phyloP scores from a whole-genome alignment of 2,888 invertebrate species.

The Caenorhabditis macrosperma region DNA sequence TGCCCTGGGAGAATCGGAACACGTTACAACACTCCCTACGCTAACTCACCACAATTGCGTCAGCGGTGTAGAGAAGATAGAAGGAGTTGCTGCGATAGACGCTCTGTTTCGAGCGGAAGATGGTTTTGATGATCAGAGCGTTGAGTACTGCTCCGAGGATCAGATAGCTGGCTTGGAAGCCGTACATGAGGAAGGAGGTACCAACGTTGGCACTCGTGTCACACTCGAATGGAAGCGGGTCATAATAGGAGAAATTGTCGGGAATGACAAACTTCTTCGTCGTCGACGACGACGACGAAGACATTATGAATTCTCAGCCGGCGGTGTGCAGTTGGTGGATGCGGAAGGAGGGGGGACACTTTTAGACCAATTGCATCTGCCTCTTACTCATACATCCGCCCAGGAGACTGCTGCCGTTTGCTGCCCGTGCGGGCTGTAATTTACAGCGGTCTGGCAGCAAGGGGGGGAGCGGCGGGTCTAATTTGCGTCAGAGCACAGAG shows the following conservation, averaged over 20 bases:
- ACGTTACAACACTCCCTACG: background rate
- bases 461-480: no score
- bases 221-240: conserved; percentile 34
- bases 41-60: conserved; percentile 30
- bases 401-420: background rate
- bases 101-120: conserved; percentile 15
- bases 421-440: background rate
- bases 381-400: background rate
- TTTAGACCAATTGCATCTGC: background rate
- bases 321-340: background rate
- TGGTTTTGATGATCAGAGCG: conserved; percentile 14
- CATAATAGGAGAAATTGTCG: conserved; percentile 26
- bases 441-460: no score
- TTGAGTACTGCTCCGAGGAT: conserved; percentile 31
- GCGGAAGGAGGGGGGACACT: background rate
- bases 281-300: background rate
- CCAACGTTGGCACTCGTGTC: background rate
- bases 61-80: conserved; percentile 25
- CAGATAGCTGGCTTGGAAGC: conserved; percentile 27
- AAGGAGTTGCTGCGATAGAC: conserved; percentile 20
- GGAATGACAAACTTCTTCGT: conserved; percentile 13
- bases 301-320: background rate
- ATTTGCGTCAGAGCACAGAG: background rate
- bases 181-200: conserved; percentile 14
- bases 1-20: background rate